These are phyloP conservation scores for Pheucticus melanocephalus DNA, from an alignment of 2,113 vertebrate species.

Conservation along the genomic window DNA sequence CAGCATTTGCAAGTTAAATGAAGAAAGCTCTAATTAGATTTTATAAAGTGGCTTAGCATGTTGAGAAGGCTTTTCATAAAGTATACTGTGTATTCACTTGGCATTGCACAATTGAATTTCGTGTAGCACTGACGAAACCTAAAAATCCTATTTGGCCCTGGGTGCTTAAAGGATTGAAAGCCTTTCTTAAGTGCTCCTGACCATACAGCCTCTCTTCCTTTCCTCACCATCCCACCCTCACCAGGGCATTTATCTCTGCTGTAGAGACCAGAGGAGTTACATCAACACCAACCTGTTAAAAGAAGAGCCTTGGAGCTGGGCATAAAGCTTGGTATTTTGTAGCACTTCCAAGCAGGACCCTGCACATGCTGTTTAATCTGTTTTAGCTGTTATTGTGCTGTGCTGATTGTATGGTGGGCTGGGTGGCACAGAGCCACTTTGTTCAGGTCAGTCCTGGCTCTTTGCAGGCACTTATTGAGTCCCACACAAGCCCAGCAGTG, in stretches of 20 bases:
- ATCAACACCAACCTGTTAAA: background rate
- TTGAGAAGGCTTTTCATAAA: slow-evolving; percentile 63
- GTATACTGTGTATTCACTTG: slow-evolving; percentile 49
- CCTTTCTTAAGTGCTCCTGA: background rate
- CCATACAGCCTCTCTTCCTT: background rate
- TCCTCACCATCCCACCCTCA: background rate
- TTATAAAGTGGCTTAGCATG: slow-evolving; percentile 66
- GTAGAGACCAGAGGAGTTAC: background rate
- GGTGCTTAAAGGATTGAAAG: background rate
- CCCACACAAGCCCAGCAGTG: background rate
- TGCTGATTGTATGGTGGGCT: background rate
- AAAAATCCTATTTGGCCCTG: slow-evolving; percentile 45
- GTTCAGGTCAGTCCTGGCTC: slow-evolving; percentile 28
- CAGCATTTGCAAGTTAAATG: slow-evolving; percentile 70
- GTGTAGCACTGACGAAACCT: slow-evolving; percentile 17
- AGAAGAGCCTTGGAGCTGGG: background rate
- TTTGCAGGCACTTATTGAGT: background rate
- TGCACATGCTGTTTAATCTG: background rate
- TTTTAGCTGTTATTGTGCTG: background rate
- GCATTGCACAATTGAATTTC: slow-evolving; percentile 30
- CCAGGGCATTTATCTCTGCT: background rate
- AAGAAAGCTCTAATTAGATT: slow-evolving; percentile 68
- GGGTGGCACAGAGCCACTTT: slow-evolving; percentile 48
- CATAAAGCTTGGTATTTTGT: background rate
- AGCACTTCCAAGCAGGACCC: background rate